These are phyloP conservation scores for Sinocyclocheilus maitianheensis DNA, from an alignment of 2,113 vertebrate genomes.

Conservation along the genomic window DNA sequence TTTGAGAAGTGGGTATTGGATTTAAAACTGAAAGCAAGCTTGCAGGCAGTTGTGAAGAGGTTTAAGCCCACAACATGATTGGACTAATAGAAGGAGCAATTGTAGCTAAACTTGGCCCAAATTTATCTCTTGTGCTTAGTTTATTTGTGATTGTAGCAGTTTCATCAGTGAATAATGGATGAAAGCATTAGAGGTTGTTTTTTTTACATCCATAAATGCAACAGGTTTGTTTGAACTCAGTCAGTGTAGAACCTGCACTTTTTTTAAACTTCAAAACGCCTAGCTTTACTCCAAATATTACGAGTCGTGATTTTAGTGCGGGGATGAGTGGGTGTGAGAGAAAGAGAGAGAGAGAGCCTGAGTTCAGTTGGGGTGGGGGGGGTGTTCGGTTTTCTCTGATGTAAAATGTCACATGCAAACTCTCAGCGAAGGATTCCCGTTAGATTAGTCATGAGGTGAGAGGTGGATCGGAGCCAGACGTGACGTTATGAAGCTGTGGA, in stretches of 20 bases:
- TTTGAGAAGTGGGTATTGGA: too few species aligned
- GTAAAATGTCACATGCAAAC: constrained; percentile 45
- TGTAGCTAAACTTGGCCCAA: neutral
- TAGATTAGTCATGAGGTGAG: constrained; percentile 36
- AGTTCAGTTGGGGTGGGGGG: neutral
- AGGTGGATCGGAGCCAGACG: constrained; percentile 32
- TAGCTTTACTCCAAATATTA: constrained; percentile 19
- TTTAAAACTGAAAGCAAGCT: too few species aligned
- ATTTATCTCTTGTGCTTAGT: neutral
- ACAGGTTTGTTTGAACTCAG: neutral
- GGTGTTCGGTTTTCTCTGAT: constrained; percentile 36
- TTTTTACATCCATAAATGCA: neutral
- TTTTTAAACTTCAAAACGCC: neutral
- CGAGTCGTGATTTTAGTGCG: constrained; percentile 14
- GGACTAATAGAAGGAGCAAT: neutral
- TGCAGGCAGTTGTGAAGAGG: too few species aligned
- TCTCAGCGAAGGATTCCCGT: constrained; percentile 25
- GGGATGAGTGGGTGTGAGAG: constrained; percentile 30
- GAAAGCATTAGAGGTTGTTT: neutral
- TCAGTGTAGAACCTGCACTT: neutral
- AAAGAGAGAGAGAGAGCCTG: neutral
- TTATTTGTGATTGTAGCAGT: neutral
- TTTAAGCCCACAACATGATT: too few species aligned
- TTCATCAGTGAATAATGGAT: constrained; percentile 1
- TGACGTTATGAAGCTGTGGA: constrained; percentile 17